phyloP scores from a whole-genome alignment of 2,888 invertebrate genomes.

The Meliscaeva auricollis region DNA sequence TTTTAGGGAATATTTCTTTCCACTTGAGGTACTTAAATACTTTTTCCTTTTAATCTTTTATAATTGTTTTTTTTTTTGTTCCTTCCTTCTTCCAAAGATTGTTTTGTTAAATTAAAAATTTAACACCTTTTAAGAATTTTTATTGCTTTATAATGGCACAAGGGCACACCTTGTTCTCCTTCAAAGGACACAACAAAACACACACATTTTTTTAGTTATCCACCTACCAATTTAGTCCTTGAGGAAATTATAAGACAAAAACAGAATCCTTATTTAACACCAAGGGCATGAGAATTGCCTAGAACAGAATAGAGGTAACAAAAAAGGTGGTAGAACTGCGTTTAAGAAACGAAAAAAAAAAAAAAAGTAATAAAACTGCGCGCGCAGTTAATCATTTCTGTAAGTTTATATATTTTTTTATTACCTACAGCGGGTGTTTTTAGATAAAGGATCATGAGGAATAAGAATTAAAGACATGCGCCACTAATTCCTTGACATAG shows the following conservation, averaged over 20 bases:
- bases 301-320: conserved; percentile 12
- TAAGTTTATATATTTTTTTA: conserved; percentile 9
- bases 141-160: conserved; percentile 70
- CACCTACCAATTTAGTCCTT: conserved; percentile 63
- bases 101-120: conserved; percentile 61
- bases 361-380: conserved; percentile 74
- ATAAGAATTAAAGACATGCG: conserved; percentile 62
- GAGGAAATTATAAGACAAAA: conserved; percentile 13
- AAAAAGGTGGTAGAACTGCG: conserved; percentile 58
- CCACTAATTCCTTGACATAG: conserved; percentile 68
- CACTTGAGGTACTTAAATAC: conserved; percentile 28
- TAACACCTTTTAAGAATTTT: conserved; percentile 69
- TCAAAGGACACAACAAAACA: not conserved
- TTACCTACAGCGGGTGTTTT: conserved; percentile 29
- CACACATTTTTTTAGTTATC: conserved; percentile 33
- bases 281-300: conserved; percentile 31
- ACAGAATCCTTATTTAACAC: conserved; percentile 48
- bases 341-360: no score
- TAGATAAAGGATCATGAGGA: not conserved
- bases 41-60: conserved; percentile 34
- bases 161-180: conserved; percentile 31
- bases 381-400: conserved; percentile 74
- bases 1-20: no score
- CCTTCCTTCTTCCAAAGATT: conserved; percentile 4
- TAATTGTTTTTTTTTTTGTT: not conserved